Evolutionary conservation across 2,888 invertebrate species (phyloP), one percentile per base, ranked within the genome.

Genomic region (Pristionchus mayeri): DNA sequence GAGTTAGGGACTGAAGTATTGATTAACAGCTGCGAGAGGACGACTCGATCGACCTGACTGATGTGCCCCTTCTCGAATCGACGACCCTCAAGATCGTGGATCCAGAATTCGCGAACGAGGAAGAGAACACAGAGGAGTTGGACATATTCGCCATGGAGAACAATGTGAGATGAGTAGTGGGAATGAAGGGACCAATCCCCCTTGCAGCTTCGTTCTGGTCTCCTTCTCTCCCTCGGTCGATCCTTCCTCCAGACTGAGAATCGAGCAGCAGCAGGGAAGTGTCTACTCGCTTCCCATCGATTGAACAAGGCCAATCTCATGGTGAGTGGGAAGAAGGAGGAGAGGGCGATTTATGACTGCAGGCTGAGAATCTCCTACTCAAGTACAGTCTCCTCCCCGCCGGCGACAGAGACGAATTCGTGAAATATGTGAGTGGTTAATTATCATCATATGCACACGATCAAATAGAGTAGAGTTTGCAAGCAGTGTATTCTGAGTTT

Each of bases 161-260:
- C 37, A 80, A 80, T 37, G 80, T 80, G 40, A 71, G 40, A 11
- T 13, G 63, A 27, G 27, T 34, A 27, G 11, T 34, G 27, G 21
- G 13, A 30, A 30, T 63, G 6, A n/a, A 16, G 18, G 11, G 34
- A 63, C n/a, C 27, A 11, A 27, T 63, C 13, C 21, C 13, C 30
- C 4, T 13, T 44, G 4, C 48, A 84, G 84, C 13, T 84, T 18
- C 71, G 60, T 24, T 54, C 84, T 0, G 21, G 52, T 57, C 24
- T 84, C 7, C 84, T 84, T 34, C 40, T 84, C 60, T 27, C 30
- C 4, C 54, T 84, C 48, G 84, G 84, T 76, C 27, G 44, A 3
- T n/a, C 84, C 44, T 84, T 84, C 44, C 52, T 84, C 60, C 48
- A 30, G 16, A 60, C 44, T 37, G 84, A 84, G 78, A 84, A 84